Base-by-base conservation (phyloP, 2,888 invertebrate species). In the Creontiades dilutus region DNA sequence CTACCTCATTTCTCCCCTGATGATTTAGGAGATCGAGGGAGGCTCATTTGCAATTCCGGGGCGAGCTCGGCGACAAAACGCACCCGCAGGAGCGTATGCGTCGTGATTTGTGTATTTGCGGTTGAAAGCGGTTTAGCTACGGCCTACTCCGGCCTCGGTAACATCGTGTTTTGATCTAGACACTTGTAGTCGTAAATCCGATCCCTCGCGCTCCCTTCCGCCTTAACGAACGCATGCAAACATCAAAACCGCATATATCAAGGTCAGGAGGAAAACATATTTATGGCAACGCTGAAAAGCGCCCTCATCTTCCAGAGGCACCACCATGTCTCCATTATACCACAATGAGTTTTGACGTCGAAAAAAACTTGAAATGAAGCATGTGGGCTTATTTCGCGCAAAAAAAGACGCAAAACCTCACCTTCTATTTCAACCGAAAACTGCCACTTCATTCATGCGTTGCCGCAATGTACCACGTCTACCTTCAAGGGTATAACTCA, bases 101-200 rank as follows among this genome's bases (percentile, higher is more conserved):
- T 80, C 47, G 37, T 80, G 78, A 80, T 80, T 80, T 46, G 78
- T 80, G 78, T 68, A 68, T 68, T 68, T 68, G 68, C 27, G 68
- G 68, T 23, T 68, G 68, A 68, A 68, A 68, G 68, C 68, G 23
- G 68, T 68, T 68, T 23, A 27, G 23, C 27, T 23, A 19, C 19
- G 68, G 46, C 78, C 78, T 28, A n/a, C 46, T 80, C 37, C 78
- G 28, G n/a, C 28, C n/a, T 9, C n/a, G 78, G 78, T 80, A 47
- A 47, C 47, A 80, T 68, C 46, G 78, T 80, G 37, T 80, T 47
- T n/a, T 80, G 78, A 46, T 80, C 46, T 80, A 47, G 16, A 46
- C 78, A 46, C 78, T 19, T 16, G 78, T 68, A 68, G 68, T 68
- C 68, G 68, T 68, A 68, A 68, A 68, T 68, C 68, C 68, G 68